A percentile compares a stretch with the other conserved stretches of the same genome.
Conservation (phyloP, 2,113 vertebrate genomes). For the Gnathonemus echidnorhynchus region DNA sequence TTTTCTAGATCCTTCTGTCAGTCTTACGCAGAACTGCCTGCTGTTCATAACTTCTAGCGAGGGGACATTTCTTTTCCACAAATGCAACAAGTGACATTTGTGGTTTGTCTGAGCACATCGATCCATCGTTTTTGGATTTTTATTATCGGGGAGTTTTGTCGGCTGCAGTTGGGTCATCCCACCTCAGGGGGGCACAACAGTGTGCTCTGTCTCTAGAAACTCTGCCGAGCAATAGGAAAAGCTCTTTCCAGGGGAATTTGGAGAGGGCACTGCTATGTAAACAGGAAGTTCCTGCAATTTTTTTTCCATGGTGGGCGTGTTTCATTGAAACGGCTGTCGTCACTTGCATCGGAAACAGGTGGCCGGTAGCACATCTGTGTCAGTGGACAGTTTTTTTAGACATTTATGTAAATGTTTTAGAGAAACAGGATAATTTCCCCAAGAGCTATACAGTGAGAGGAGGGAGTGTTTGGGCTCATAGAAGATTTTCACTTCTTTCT, state of each 20-base stretch:
- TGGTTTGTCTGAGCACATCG: neutral
- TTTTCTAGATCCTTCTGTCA: neutral
- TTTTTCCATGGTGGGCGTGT: neutral
- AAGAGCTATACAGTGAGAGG: neutral
- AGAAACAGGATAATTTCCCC: neutral
- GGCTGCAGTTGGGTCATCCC: conserved; percentile 8
- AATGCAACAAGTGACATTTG: neutral
- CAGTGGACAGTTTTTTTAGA: neutral
- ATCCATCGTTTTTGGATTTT: neutral
- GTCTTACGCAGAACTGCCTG: neutral
- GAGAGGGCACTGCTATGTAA: neutral
- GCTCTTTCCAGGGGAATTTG: neutral
- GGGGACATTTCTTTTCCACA: neutral
- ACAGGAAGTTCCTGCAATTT: conserved; percentile 6
- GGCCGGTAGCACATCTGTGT: neutral
- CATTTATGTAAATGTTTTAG: neutral
- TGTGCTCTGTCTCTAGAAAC: neutral
- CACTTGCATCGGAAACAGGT: conserved; percentile 7
- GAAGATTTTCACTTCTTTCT: neutral
- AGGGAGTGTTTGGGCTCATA: neutral
- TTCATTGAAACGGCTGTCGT: neutral
- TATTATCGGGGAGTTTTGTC: neutral
- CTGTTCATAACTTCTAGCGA: neutral
- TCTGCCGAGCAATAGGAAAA: neutral
- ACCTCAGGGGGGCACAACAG: conserved; percentile 14